Conservation (phyloP, 2,113 vertebrate species). For the Mohoua ochrocephala region DNA sequence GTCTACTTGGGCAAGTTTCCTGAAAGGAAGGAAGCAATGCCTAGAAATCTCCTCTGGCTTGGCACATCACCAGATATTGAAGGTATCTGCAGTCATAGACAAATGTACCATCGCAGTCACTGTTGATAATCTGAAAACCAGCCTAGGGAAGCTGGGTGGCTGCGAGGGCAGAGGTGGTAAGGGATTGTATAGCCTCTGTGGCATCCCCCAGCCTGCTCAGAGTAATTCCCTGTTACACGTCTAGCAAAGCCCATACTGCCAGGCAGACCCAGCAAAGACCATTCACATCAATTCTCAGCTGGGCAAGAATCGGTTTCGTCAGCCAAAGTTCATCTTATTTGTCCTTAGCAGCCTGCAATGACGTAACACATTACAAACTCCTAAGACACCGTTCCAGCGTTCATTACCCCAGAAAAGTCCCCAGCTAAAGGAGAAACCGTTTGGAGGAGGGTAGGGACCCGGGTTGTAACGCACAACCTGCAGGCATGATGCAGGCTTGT, state of each 20-base stretch:
- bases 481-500: too few relatives aligned
- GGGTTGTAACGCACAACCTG: accelerated
- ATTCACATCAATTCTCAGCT: neutral
- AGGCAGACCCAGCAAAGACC: neutral
- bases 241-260: accelerated
- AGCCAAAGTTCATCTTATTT: neutral
- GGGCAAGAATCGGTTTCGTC: accelerated
- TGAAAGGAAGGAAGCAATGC: neutral
- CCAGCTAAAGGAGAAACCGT: accelerated
- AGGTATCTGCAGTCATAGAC: neutral
- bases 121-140: neutral
- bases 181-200: neutral
- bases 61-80: neutral
- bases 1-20: neutral
- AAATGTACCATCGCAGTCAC: accelerated
- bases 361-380: accelerated
- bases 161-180: neutral
- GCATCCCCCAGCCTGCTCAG: accelerated
- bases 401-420: neutral
- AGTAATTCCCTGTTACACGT: neutral
- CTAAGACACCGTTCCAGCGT: neutral
- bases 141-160: neutral
- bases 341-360: neutral
- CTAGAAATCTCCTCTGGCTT: neutral
- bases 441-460: neutral